Percentiles rank a stretch among this genome's conserved stretches.
Conservation (phyloP, 2,797 vertebrate genomes). For the Huso huso region DNA sequence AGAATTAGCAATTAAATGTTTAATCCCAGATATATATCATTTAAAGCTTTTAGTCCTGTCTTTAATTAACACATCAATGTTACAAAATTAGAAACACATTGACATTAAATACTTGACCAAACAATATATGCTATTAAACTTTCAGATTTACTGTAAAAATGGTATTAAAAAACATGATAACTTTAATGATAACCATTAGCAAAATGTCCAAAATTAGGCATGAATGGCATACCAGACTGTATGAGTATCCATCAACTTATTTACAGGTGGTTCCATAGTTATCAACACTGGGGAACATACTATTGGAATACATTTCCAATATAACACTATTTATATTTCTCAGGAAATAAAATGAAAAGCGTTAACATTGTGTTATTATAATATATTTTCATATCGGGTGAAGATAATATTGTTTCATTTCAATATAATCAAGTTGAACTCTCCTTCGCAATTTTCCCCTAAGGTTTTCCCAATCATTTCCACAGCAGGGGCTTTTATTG, state of each 20-base stretch:
- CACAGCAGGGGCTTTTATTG: slow-evolving; percentile 15
- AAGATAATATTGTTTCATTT: slow-evolving; percentile 73
- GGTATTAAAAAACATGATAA: too few relatives aligned
- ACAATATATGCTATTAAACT: too few relatives aligned
- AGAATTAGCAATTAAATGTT: not conserved
- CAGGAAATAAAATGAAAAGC: slow-evolving; percentile 10
- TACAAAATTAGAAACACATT: too few relatives aligned
- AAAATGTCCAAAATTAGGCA: too few relatives aligned
- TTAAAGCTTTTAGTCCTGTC: too few relatives aligned
- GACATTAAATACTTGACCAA: too few relatives aligned
- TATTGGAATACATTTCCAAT: not conserved
- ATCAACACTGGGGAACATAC: not conserved
- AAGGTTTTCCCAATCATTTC: slow-evolving; percentile 17
- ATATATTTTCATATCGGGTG: slow-evolving; percentile 12
- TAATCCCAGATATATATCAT: not conserved
- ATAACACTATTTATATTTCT: not conserved
- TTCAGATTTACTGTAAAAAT: too few relatives aligned
- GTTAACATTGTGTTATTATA: slow-evolving; percentile 13
- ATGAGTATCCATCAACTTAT: too few relatives aligned
- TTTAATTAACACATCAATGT: too few relatives aligned
- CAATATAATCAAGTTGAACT: slow-evolving; percentile 74
- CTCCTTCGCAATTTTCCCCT: slow-evolving; percentile 58
- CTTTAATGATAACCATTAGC: too few relatives aligned
- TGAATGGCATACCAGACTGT: too few relatives aligned
- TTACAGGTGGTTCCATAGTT: not conserved